phyloP scores from a whole-genome alignment of 2,797 vertebrate genomes.

The Pseudochromis fuscus region DNA sequence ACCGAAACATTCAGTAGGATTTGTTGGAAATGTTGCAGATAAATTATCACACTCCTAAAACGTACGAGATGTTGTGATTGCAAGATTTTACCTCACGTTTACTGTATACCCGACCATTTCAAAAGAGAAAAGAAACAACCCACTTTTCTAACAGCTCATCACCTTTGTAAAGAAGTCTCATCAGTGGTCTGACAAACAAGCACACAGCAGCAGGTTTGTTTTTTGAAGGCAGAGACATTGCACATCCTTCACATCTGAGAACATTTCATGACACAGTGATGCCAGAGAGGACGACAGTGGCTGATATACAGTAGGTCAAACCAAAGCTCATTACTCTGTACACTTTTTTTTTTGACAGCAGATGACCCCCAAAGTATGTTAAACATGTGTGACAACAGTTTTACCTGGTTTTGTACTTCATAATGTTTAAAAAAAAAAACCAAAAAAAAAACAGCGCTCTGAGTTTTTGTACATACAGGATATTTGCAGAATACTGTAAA shows the following conservation, averaged over 20 bases:
- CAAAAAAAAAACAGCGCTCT: slow-evolving; percentile 11
- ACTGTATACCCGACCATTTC: slow-evolving; percentile 13
- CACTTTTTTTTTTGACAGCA: slow-evolving; percentile 1
- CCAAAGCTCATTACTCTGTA: slow-evolving; percentile 53
- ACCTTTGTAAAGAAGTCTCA: slow-evolving; percentile 27
- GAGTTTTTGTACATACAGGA: slow-evolving; percentile 46
- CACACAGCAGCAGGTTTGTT: slow-evolving; percentile 34
- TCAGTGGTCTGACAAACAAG: slow-evolving; percentile 33
- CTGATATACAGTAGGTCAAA: slow-evolving; percentile 40
- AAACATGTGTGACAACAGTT: not conserved
- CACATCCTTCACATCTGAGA: slow-evolving; percentile 11
- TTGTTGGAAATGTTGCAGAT: slow-evolving; percentile 37
- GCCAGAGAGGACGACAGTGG: slow-evolving; percentile 8
- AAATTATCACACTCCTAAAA: slow-evolving; percentile 36
- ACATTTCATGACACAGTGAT: not conserved
- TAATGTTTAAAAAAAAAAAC: not conserved
- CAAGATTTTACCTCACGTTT: slow-evolving; percentile 32
- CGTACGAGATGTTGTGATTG: slow-evolving; percentile 54
- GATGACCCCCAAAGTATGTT: not conserved
- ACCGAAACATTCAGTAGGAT: slow-evolving; percentile 40
- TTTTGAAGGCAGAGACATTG: slow-evolving; percentile 18
- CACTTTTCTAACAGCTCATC: slow-evolving; percentile 14
- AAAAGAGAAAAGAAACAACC: not conserved
- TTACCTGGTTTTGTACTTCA: slow-evolving; percentile 23
- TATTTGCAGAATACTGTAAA: slow-evolving; percentile 23